A percentile compares a stretch with the other conserved stretches of the same genome.
phyloP scores from a whole-genome alignment of 35 echinoderm and acorn worm species.

The Hemicentrotus pulcherrimus region DNA sequence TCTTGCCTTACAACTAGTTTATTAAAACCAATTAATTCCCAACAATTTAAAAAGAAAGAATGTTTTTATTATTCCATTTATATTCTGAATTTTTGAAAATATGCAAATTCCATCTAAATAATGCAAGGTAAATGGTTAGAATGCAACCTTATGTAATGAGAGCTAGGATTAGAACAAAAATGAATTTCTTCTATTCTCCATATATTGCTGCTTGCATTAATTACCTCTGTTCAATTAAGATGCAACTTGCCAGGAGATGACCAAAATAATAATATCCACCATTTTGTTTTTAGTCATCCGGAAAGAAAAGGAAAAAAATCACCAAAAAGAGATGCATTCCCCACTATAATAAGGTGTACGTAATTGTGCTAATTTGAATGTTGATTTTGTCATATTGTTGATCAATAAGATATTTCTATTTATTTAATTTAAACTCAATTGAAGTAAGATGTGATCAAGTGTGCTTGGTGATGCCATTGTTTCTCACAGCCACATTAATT shows the following conservation, averaged over 20 bases:
- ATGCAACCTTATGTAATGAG: neutral
- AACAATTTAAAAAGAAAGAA: neutral
- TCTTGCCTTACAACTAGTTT: neutral
- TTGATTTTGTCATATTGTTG: slow-evolving; percentile 14
- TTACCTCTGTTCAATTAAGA: neutral
- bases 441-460: slow-evolving; percentile 4
- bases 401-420: slow-evolving; percentile 15
- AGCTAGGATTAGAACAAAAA: neutral
- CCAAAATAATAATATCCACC: neutral
- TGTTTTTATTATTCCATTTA: neutral
- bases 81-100: neutral
- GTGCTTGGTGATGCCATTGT: neutral
- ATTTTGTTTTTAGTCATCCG: neutral
- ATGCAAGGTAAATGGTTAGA: neutral
- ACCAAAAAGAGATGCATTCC: neutral
- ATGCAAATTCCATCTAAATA: neutral
- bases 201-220: neutral
- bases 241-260: neutral
- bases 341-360: neutral
- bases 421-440: neutral
- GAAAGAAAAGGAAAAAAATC: neutral
- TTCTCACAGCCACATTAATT: slow-evolving; percentile 15
- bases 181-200: neutral
- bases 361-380: neutral
- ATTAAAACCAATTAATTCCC: neutral